Conservation (phyloP, 2,113 vertebrate species). For the Rhea pennata region DNA sequence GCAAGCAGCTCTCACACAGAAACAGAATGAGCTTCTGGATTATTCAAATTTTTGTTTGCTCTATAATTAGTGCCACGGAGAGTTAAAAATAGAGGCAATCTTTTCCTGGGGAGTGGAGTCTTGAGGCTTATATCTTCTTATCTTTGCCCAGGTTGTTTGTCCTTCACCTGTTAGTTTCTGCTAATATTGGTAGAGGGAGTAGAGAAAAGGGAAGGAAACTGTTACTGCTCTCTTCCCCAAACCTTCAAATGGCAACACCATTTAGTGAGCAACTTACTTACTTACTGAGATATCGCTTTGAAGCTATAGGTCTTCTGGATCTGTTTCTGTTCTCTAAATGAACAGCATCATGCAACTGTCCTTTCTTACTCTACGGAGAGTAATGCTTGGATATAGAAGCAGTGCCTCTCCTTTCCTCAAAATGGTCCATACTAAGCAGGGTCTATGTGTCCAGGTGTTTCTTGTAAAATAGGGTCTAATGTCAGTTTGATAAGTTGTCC, state of each 20-base stretch:
- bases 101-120: not conserved
- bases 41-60: not conserved
- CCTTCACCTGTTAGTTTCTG: not conserved
- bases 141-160: not conserved
- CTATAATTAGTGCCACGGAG: not conserved
- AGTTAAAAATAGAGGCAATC: not conserved
- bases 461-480: not conserved
- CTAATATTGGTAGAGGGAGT: not conserved
- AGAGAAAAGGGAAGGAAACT: not conserved
- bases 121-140: not conserved
- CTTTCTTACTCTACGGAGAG: not conserved
- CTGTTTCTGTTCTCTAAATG: not conserved
- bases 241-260: not conserved
- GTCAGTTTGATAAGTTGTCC: not conserved
- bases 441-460: fast-evolving
- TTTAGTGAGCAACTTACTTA: not conserved
- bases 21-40: not conserved
- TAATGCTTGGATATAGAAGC: not conserved
- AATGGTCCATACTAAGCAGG: not conserved
- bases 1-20: not conserved
- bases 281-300: not conserved
- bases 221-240: not conserved
- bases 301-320: not conserved
- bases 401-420: not conserved
- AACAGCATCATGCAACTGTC: not conserved